phyloP scores from a whole-genome alignment of 2,888 invertebrate species.

The Tipula lateralis region DNA sequence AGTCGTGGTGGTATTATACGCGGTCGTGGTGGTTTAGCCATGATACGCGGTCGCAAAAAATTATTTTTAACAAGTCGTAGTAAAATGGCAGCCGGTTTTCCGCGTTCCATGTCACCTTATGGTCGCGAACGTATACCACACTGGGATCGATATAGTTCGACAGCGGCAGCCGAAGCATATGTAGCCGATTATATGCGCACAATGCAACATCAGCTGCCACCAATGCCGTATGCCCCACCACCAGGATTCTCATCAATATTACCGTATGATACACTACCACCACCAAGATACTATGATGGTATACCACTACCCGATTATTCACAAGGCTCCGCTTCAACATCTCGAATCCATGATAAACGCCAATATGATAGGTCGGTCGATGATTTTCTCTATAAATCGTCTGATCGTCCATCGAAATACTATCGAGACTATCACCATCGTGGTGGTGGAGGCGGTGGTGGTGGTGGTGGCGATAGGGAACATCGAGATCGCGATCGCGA shows the following conservation, averaged over 20 bases:
- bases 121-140: constrained; percentile 56
- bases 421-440: constrained; percentile 31
- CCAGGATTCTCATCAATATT: constrained; percentile 53
- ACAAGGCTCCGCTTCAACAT: constrained; percentile 44
- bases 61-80: constrained; percentile 62
- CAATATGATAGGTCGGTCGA: constrained; percentile 81
- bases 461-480: constrained; percentile 39
- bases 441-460: constrained; percentile 40
- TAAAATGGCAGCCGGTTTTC: constrained; percentile 44
- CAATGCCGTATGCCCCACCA: constrained; percentile 78
- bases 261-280: constrained; percentile 63
- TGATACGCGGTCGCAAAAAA: constrained; percentile 53
- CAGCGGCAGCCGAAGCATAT: constrained; percentile 76
- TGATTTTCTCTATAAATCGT: constrained; percentile 75
- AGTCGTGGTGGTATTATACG: constrained; percentile 47
- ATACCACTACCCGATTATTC: constrained; percentile 73
- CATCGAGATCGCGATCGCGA: constrained; percentile 48
- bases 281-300: constrained; percentile 79
- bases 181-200: constrained; percentile 85
- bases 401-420: constrained; percentile 39
- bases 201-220: constrained; percentile 80
- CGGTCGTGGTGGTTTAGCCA: not conserved
- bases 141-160: constrained; percentile 60
- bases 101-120: constrained; percentile 57
- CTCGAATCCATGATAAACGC: constrained; percentile 41